These are phyloP conservation scores for Geopemphigus sp. DNA, from an alignment of 1,140 invertebrate genomes.

Conservation along the genomic window DNA sequence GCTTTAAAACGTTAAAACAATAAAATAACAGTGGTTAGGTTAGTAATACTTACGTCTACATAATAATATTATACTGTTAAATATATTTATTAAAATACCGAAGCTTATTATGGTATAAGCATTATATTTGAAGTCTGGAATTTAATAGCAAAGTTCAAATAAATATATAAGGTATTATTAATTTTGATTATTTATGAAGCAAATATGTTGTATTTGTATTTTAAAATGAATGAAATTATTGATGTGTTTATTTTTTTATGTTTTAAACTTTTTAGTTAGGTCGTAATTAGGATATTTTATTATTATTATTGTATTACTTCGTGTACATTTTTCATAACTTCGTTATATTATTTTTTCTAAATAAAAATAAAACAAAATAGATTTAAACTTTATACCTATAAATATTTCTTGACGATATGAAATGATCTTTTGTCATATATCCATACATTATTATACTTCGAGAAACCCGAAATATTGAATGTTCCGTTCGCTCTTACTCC, in stretches of 20 bases:
- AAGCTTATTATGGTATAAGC: not conserved
- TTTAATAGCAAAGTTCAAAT: not conserved
- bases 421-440: slow-evolving; percentile 33
- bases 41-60: not conserved
- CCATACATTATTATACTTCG: slow-evolving; percentile 10
- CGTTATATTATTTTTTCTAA: no score
- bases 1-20: slow-evolving; percentile 31
- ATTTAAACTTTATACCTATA: not conserved
- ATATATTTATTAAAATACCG: not conserved
- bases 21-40: no score
- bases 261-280: no score
- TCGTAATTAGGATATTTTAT: no score
- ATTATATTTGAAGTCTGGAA: not conserved
- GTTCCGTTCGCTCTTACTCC: slow-evolving; percentile 49
- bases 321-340: not conserved
- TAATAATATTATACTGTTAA: not conserved
- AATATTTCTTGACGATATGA: not conserved
- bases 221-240: not conserved
- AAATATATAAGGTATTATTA: not conserved
- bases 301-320: no score
- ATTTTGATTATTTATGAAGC: not conserved
- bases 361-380: no score
- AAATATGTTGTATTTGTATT: not conserved
- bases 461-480: slow-evolving; percentile 49
- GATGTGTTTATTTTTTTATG: no score